These are phyloP conservation scores for Cuculus canorus DNA, from an alignment of 2,797 vertebrate species.

Conservation along the genomic window DNA sequence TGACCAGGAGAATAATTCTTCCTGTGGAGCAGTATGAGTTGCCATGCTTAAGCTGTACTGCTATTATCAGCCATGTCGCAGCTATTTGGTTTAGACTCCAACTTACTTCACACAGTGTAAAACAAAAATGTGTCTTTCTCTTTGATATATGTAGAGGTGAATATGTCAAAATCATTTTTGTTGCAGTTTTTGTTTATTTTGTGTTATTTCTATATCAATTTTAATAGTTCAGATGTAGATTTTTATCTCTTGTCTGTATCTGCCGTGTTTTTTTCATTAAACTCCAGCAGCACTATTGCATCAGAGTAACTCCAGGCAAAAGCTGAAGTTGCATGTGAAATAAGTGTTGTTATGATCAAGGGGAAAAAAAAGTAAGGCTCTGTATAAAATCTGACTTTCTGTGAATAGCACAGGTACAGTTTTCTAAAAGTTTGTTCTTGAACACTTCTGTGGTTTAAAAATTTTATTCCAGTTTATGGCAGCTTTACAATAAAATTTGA, in stretches of 20 bases:
- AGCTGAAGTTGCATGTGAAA: not conserved
- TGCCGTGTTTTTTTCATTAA: not conserved
- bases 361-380: not conserved
- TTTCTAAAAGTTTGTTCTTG: not conserved
- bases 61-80: slow-evolving; percentile 47
- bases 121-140: not conserved
- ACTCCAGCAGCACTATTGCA: not conserved
- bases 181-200: not conserved
- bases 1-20: slow-evolving; percentile 58
- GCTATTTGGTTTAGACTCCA: slow-evolving; percentile 22
- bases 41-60: not conserved
- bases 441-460: not conserved
- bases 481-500: not conserved
- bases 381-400: not conserved
- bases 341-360: not conserved
- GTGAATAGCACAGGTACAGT: not conserved
- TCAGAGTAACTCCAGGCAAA: not conserved
- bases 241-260: not conserved
- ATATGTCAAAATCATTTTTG: not conserved
- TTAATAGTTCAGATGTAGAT: not conserved
- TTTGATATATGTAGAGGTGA: not conserved
- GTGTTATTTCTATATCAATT: not conserved
- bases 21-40: slow-evolving; percentile 25
- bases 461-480: not conserved
- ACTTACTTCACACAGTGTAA: not conserved